Base-by-base conservation (phyloP, 2,888 invertebrate species). In the Euplagia quadripunctaria region DNA sequence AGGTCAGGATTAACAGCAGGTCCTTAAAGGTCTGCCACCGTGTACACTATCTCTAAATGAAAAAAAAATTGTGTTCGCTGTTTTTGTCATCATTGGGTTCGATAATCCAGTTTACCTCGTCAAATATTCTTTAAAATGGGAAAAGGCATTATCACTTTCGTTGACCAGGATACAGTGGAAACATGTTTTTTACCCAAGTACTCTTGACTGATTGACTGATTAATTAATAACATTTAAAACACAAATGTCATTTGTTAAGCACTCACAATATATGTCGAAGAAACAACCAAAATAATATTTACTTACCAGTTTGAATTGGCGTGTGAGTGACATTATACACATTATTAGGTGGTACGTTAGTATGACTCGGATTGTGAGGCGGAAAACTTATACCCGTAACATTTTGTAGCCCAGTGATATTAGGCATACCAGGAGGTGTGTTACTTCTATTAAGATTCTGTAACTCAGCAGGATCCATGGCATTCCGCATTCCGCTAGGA, bases 231-330 rank as follows among this genome's bases (percentile, higher is more conserved):
- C 1, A 31, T 31, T 31, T 31, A 31, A 31, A 31, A 31, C 31
- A 31, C 31, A 31, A 31, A 1, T 31, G 31, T 11, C 20, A 58
- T 58, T 58, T 31, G 12, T 20, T 58, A 58, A 20, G n/a, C 58
- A 58, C 14, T 12, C 12, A 61, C 58, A 31, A 14, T 31, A 6
- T 61, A 61, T 14, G 31, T 58, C 5, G 58, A 61, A 31, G 6
- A 61, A 61, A 31, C 7, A 61, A 61, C 12, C 20, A 20, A 20
- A 61, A 31, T 31, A n/a, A 11, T 64, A 42, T 14, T 42, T 42
- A 64, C 64, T 64, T 64, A 64, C 64, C n/a, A 64, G 64, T 20
- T 64, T 8, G 43, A 9, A n/a, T 17, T 43, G 64, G 43, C n/a
- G 17, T 64, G 42, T 43, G 58, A 20, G 20, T 20, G 4, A 12